Percentiles rank a stretch among this genome's conserved stretches.
Evolutionary conservation across 2,888 invertebrate species (phyloP).

Genomic region (Limnephilus rhombicus): DNA sequence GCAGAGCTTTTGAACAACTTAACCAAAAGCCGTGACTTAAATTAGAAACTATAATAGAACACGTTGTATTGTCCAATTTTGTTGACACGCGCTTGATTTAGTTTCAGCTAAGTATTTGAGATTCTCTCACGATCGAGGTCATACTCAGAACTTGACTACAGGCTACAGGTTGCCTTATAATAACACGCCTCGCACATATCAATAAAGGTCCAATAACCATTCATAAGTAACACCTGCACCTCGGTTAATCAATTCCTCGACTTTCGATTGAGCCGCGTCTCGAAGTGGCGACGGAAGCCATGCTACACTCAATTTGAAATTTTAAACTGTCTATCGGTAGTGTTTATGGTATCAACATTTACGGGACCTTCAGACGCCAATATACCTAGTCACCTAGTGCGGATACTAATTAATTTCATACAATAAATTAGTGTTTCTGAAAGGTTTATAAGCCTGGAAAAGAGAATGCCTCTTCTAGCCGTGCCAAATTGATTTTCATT

Average conservation of each 20-base stretch:
- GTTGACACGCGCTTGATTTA: conserved; percentile 15
- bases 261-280: conserved; percentile 11
- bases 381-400: neutral
- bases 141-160: neutral
- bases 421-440: neutral
- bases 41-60: neutral
- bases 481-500: too few species aligned
- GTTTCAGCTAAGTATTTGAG: conserved; percentile 18
- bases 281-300: conserved; percentile 10
- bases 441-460: neutral
- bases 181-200: neutral
- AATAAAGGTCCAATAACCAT: neutral
- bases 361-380: neutral
- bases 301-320: neutral
- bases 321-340: neutral
- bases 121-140: conserved; percentile 63
- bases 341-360: conserved; percentile 2
- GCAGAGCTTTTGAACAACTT: neutral
- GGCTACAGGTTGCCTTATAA: neutral
- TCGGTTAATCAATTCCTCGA: neutral
- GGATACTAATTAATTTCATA: neutral
- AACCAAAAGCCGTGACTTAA: neutral
- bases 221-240: neutral
- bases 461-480: neutral
- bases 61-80: neutral